Evolutionary conservation across 2,113 vertebrate genomes (phyloP).

Genomic region (Coptodon rendalli): DNA sequence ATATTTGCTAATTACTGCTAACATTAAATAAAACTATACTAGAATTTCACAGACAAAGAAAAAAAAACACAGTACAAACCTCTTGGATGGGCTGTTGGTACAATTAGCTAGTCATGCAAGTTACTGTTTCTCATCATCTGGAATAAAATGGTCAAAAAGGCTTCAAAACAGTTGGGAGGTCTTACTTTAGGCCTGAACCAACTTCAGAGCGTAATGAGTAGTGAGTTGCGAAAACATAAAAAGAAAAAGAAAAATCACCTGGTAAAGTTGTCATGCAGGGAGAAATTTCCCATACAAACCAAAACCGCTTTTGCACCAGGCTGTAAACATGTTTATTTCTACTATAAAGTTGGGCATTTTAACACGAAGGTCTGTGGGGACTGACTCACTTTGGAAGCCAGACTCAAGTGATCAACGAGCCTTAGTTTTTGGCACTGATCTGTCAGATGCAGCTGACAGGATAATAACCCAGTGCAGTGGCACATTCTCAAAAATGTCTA

Average conservation of each 20-base stretch:
- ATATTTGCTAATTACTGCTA: not conserved
- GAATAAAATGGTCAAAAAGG: not conserved
- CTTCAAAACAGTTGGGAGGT: not conserved
- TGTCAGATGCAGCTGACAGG: not conserved
- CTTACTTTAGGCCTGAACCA: not conserved
- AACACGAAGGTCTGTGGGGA: not conserved
- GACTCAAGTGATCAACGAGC: not conserved
- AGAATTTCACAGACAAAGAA: not conserved
- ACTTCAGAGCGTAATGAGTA: not conserved
- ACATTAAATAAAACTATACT: not conserved
- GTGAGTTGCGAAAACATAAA: not conserved
- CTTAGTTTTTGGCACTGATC: not conserved
- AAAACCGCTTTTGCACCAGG: not conserved
- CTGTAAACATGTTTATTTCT: not conserved
- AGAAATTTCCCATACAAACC: not conserved
- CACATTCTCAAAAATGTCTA: not conserved
- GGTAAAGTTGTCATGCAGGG: not conserved
- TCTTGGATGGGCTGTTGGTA: not conserved
- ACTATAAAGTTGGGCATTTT: not conserved
- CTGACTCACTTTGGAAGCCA: not conserved
- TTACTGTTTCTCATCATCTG: not conserved
- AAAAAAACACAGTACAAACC: not conserved
- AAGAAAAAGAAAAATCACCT: not conserved
- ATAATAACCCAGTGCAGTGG: not conserved
- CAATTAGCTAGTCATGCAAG: not conserved